phyloP scores from a whole-genome alignment of 2,888 invertebrate species.

The Heliconius sara region DNA sequence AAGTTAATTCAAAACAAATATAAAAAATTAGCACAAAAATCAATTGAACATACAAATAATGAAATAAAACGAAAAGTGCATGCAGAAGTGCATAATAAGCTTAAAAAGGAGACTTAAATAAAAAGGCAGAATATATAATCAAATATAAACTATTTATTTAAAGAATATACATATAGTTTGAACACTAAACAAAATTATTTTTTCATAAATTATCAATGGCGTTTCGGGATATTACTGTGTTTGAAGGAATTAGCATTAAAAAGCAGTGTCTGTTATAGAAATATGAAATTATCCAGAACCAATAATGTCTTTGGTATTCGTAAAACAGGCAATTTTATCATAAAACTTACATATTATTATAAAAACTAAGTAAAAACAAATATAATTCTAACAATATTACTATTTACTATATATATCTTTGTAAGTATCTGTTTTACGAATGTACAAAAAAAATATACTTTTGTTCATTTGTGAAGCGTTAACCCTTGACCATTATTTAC shows the following conservation, averaged over 20 bases:
- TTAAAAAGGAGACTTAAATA: slow-evolving; percentile 49
- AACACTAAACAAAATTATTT: slow-evolving; percentile 49
- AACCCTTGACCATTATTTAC: slow-evolving; percentile 30
- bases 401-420: background rate
- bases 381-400: background rate
- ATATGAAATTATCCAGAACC: slow-evolving; percentile 46
- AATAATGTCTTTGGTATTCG: slow-evolving; percentile 10
- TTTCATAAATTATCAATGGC: slow-evolving; percentile 25
- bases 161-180: slow-evolving; percentile 51
- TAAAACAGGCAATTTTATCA: slow-evolving; percentile 26
- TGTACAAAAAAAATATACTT: slow-evolving; percentile 26
- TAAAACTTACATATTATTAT: background rate
- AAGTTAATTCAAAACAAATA: slow-evolving; percentile 24
- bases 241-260: slow-evolving; percentile 63
- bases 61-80: slow-evolving; percentile 12
- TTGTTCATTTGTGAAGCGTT: slow-evolving; percentile 18
- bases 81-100: slow-evolving; percentile 38
- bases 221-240: slow-evolving; percentile 30
- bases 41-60: slow-evolving; percentile 13
- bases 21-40: slow-evolving; percentile 23
- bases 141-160: slow-evolving; percentile 62
- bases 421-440: slow-evolving; percentile 28
- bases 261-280: slow-evolving; percentile 66
- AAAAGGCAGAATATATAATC: slow-evolving; percentile 58
- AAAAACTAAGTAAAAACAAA: background rate